Conservation (phyloP, 2,113 vertebrate species). For the Podiceps cristatus region DNA sequence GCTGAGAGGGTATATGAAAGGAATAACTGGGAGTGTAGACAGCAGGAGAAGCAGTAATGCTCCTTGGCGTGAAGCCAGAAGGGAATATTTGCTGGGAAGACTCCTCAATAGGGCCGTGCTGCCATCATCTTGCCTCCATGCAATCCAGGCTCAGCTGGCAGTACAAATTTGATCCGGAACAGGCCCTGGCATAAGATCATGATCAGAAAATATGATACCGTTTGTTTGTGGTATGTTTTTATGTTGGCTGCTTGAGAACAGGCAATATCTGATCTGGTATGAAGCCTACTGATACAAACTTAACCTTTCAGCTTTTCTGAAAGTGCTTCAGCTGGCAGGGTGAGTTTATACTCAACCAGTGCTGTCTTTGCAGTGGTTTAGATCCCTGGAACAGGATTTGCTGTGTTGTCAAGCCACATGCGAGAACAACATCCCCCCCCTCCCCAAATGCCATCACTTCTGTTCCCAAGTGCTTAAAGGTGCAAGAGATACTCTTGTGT, state of each 20-base stretch:
- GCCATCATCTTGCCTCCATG: not conserved
- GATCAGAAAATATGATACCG: not conserved
- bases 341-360: not conserved
- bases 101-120: not conserved
- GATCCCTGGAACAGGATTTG: not conserved
- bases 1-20: constrained; percentile 53
- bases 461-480: not conserved
- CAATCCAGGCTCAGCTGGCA: not conserved
- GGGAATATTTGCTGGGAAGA: not conserved
- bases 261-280: not conserved
- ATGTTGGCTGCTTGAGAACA: not conserved
- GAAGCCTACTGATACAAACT: not conserved
- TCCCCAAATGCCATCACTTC: not conserved
- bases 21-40: not conserved
- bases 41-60: constrained; percentile 25
- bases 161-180: not conserved
- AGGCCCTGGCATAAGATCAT: not conserved
- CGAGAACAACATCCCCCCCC: not conserved
- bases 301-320: not conserved
- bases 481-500: not conserved
- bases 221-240: not conserved
- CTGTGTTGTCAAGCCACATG: accelerated
- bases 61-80: not conserved
- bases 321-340: not conserved
- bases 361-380: not conserved